Percentiles rank a stretch among this genome's conserved stretches.
Conservation (phyloP, 2,113 vertebrate species). For the Sclerurus mexicanus region DNA sequence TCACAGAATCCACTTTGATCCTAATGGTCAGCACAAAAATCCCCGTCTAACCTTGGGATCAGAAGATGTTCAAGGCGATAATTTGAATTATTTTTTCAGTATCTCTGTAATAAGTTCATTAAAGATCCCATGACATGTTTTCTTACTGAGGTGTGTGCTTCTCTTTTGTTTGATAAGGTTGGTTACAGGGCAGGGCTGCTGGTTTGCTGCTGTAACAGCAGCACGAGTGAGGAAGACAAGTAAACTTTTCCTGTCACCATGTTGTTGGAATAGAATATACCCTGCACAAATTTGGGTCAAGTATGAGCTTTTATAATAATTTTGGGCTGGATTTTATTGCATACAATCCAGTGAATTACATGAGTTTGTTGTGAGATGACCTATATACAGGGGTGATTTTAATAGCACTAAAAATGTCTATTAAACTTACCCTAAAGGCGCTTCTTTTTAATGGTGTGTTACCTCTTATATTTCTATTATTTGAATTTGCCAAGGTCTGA, state of each 20-base stretch:
- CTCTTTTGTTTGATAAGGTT: neutral
- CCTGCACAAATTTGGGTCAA: neutral
- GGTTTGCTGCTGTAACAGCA: neutral
- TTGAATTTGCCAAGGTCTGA: neutral
- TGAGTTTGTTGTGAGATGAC: neutral
- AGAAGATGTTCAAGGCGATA: neutral
- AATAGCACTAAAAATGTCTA: neutral
- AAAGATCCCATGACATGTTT: neutral
- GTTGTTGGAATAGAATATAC: neutral
- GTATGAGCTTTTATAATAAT: neutral
- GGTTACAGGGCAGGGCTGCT: neutral
- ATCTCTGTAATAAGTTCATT: neutral
- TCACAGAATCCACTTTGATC: neutral
- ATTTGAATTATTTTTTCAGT: neutral
- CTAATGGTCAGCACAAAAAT: neutral
- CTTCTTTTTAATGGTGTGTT: neutral
- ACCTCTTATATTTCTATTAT: neutral
- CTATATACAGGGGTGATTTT: neutral
- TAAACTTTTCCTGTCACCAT: neutral
- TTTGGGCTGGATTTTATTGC: neutral
- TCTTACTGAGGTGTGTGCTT: neutral
- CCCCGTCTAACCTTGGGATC: neutral
- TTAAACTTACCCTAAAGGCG: neutral
- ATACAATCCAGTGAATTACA: rapidly evolving
- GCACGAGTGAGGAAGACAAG: neutral